These are phyloP conservation scores for Turritopsis dohrnii DNA, from an alignment of 30 jellyfish, hydroid and myxozoan species.

Conservation along the genomic window DNA sequence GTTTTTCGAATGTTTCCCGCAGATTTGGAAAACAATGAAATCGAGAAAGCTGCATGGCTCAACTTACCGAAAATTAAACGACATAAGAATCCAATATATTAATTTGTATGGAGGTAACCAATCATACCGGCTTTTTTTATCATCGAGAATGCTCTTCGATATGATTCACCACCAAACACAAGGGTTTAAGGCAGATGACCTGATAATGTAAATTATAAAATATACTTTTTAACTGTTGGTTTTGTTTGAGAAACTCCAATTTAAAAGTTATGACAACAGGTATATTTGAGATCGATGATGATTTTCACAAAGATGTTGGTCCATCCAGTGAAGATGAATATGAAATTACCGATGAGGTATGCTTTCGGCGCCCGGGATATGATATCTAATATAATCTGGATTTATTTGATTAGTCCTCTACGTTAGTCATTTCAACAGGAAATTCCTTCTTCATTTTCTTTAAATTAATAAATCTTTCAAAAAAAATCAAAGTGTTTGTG, in stretches of 20 bases:
- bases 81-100: not conserved
- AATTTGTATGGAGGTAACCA: not conserved
- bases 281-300: slow-evolving; percentile 87
- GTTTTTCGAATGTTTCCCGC: slow-evolving; percentile 19
- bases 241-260: not conserved
- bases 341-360: slow-evolving; percentile 85
- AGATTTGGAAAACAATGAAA: not conserved
- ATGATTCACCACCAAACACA: slow-evolving; percentile 1
- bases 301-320: slow-evolving; percentile 71
- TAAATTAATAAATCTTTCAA: no score
- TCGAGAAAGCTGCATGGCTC: not conserved
- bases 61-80: not conserved
- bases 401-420: not conserved
- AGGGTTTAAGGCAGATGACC: not conserved
- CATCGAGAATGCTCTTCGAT: not conserved
- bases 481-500: no score
- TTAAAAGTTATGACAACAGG: slow-evolving; percentile 69
- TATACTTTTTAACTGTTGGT: not conserved
- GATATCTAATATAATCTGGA: no score
- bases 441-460: not conserved
- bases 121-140: slow-evolving; percentile 6
- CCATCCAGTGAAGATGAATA: slow-evolving; percentile 91
- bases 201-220: not conserved
- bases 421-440: not conserved
- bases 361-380: no score